phyloP scores from a whole-genome alignment of 2,888 invertebrate species.

The Nowickia ferox region DNA sequence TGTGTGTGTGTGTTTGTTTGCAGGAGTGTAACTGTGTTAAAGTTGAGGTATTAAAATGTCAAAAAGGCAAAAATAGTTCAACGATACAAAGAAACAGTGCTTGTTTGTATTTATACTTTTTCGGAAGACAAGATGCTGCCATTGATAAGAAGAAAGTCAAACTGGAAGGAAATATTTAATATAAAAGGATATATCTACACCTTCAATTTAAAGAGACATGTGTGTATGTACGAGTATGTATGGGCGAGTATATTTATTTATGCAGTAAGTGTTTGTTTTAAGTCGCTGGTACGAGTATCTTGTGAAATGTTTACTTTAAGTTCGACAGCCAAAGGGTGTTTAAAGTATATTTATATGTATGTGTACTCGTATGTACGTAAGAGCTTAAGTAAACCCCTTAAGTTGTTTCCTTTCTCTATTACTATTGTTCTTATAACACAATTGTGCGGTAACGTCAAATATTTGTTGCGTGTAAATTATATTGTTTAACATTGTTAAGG shows the following conservation, averaged over 20 bases:
- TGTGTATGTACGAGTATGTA: too few species aligned
- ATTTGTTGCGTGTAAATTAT: conserved; percentile 57
- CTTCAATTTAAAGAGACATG: neutral
- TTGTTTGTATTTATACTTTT: neutral
- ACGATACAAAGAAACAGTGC: conserved; percentile 47
- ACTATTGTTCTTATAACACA: conserved; percentile 15
- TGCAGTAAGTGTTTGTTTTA: neutral
- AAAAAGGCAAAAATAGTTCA: conserved; percentile 68
- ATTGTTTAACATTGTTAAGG: conserved; percentile 42
- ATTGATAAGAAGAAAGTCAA: conserved; percentile 40
- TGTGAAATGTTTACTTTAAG: conserved; percentile 39
- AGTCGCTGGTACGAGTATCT: neutral
- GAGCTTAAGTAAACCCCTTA: conserved; percentile 37
- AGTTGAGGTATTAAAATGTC: conserved; percentile 69
- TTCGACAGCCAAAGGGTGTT: conserved; percentile 54
- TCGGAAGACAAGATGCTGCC: conserved; percentile 58
- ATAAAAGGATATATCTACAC: conserved; percentile 2
- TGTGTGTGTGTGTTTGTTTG: neutral
- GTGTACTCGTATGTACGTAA: neutral
- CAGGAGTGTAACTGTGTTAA: conserved; percentile 44
- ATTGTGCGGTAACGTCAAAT: neutral
- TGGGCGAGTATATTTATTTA: too few species aligned
- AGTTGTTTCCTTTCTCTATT: conserved; percentile 34
- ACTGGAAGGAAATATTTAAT: conserved; percentile 27
- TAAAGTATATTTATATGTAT: conserved; percentile 11